Percentiles rank a stretch among this genome's conserved stretches.
Conservation (phyloP, 2,888 invertebrate genomes). For the Caenorhabditis imperialis region DNA sequence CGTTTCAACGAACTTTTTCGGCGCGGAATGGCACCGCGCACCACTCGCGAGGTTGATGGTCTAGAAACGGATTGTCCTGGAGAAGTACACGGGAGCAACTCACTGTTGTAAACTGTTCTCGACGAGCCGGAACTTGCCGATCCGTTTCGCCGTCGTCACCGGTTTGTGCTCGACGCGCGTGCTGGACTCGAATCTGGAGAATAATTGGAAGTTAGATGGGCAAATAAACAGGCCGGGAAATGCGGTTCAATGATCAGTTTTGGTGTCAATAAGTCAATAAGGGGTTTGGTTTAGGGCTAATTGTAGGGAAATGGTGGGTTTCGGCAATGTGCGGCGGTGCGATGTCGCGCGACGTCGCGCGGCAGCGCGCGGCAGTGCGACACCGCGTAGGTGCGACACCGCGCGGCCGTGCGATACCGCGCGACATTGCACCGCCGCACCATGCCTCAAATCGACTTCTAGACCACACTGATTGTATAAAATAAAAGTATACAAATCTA, state of each 20-base stretch:
- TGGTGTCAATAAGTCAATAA: no score
- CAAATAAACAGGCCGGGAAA: not conserved
- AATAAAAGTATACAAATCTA: no score
- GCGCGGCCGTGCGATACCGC: no score
- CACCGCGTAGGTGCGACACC: no score
- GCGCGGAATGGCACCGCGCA: constrained; percentile 31
- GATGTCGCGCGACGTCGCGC: no score
- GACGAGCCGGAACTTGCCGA: constrained; percentile 49
- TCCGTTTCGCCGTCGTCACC: constrained; percentile 32
- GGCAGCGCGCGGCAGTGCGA: no score
- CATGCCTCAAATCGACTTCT: no score
- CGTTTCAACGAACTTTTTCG: constrained; percentile 56
- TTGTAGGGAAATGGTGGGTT: no score
- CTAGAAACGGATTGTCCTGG: constrained; percentile 6
- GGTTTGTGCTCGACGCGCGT: constrained; percentile 43
- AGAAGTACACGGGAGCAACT: not conserved
- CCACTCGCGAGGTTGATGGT: constrained; percentile 16
- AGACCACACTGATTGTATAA: no score
- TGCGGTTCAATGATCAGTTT: not conserved
- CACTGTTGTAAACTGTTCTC: constrained; percentile 43
- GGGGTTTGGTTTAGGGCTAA: no score
- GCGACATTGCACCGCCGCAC: no score
- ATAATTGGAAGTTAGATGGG: not conserved
- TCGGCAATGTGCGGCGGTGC: no score
- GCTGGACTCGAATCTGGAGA: constrained; percentile 44